Evolutionary conservation across 2,797 vertebrate species (phyloP).

Genomic region (Ptychadena robeensis): DNA sequence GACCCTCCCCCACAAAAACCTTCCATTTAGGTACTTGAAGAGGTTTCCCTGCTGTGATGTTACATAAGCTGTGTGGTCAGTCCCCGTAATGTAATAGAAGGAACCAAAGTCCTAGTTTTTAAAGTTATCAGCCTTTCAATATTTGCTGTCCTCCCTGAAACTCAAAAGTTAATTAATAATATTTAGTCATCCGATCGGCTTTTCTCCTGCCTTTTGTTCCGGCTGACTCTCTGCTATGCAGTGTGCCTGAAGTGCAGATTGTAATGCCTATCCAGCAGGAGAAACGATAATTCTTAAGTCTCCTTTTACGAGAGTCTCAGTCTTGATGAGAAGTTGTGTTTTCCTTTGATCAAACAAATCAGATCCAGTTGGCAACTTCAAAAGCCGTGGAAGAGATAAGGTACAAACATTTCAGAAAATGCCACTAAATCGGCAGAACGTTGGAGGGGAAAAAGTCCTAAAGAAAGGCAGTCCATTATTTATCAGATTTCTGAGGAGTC

Average conservation of each 20-base stretch:
- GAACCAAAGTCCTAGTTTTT: no score
- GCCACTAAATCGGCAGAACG: slow-evolving; percentile 37
- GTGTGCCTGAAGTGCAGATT: background rate
- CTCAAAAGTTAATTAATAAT: background rate
- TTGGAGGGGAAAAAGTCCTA: slow-evolving; percentile 16
- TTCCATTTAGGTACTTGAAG: no score
- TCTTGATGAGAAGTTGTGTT: slow-evolving; percentile 46
- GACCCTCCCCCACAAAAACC: no score
- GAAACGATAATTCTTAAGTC: background rate
- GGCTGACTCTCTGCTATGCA: background rate
- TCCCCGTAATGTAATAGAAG: no score
- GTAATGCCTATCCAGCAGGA: slow-evolving; percentile 33
- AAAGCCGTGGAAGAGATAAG: slow-evolving; percentile 49
- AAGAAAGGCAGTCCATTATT: slow-evolving; percentile 42
- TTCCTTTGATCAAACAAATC: slow-evolving; percentile 60
- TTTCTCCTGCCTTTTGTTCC: background rate
- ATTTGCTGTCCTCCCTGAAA: no score
- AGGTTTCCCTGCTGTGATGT: no score
- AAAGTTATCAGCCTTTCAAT: no score
- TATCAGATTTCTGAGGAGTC: slow-evolving; percentile 47
- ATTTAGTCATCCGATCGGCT: background rate
- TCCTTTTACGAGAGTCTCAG: slow-evolving; percentile 8
- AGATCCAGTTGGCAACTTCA: slow-evolving; percentile 53
- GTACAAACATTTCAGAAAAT: slow-evolving; percentile 36
- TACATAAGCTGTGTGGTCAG: no score